Percentiles rank a stretch among this genome's conserved stretches.
phyloP scores from a whole-genome alignment of 2,888 invertebrate species.

The Rhingia campestris region DNA sequence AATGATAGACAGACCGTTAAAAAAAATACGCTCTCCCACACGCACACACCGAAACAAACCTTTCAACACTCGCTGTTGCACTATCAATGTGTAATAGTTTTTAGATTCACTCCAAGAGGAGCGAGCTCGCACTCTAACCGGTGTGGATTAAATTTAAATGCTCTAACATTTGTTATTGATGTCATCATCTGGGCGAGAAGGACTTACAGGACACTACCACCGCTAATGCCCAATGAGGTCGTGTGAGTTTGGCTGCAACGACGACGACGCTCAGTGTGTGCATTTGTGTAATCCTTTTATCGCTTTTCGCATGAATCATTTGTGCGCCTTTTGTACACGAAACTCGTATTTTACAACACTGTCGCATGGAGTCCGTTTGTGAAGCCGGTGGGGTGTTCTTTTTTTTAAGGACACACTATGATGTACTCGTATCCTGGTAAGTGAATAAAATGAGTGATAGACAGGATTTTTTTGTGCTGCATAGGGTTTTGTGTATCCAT shows the following conservation, averaged over 20 bases:
- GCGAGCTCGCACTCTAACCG: not conserved
- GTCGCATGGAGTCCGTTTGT: constrained; percentile 27
- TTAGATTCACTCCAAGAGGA: constrained; percentile 49
- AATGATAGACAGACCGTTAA: not conserved
- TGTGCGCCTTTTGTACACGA: constrained; percentile 32
- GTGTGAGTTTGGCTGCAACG: not conserved
- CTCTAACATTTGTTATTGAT: constrained; percentile 70
- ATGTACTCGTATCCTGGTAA: constrained; percentile 11
- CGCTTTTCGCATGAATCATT: constrained; percentile 67
- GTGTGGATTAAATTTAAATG: constrained; percentile 68
- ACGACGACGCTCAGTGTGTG: not conserved
- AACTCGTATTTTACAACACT: constrained; percentile 40
- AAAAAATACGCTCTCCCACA: not conserved
- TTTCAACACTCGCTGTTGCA: constrained; percentile 36
- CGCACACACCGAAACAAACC: constrained; percentile 13
- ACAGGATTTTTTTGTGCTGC: constrained; percentile 11
- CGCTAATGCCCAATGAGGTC: constrained; percentile 54
- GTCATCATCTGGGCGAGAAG: constrained; percentile 52
- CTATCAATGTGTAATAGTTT: constrained; percentile 51
- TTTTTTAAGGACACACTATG: not conserved
- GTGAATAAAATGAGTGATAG: constrained; percentile 61
- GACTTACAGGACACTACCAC: constrained; percentile 50
- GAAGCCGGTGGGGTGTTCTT: not conserved
- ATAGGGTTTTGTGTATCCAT: not conserved
- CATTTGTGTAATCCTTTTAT: constrained; percentile 61